Base-by-base conservation (phyloP, 2,113 vertebrate species). In the Willisornis vidua region DNA sequence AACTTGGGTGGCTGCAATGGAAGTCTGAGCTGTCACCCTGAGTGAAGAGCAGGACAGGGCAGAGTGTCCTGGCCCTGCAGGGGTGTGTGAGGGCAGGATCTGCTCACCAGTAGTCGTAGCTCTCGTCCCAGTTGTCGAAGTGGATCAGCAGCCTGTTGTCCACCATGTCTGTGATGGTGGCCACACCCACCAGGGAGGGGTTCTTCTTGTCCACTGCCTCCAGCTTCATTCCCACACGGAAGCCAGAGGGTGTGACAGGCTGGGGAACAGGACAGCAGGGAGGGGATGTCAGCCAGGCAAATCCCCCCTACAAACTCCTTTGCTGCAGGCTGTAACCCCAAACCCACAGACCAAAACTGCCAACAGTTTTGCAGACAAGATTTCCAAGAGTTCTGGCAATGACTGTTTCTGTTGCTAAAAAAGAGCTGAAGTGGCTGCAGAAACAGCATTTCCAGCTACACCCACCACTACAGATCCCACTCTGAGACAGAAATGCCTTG, bases 181-280 rank as follows among this genome's bases (percentile, higher is more conserved):
- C 99, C 0, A 99, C 99, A 29, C 98, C 98, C 87, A 99, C 98
- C 90, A 99, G 95, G 0, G 97, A 98, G 0, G 98, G 98, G 90
- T 99, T 99, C 97, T 99, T 99, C 88, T 98, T 98, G 97, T 99
- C 98, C 5, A 99, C 95, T 5, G 99, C 99, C 96, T 99, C 99
- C 52, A 99, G 96, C 68, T 99, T 99, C 99, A 99, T 99, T 43
- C 99, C 98, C 37, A 98, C 89, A 91, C 98, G 98, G 81, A 99
- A 99, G 20, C 98, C 98, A 87, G 99, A 99, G 3, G 98, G 99
- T 9, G 98, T 99, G 85, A 99, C 98, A 33, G 99, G 98, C 99
- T 99, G 78, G 65, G 48, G 84, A 81, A 89, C 7, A 82, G 31
- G 37, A 90, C 52, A 68, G 8, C 80, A 51, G 13, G 12, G 66